Evolutionary conservation across 2,113 vertebrate genomes (phyloP).

Genomic region (Theropithecus gelada): DNA sequence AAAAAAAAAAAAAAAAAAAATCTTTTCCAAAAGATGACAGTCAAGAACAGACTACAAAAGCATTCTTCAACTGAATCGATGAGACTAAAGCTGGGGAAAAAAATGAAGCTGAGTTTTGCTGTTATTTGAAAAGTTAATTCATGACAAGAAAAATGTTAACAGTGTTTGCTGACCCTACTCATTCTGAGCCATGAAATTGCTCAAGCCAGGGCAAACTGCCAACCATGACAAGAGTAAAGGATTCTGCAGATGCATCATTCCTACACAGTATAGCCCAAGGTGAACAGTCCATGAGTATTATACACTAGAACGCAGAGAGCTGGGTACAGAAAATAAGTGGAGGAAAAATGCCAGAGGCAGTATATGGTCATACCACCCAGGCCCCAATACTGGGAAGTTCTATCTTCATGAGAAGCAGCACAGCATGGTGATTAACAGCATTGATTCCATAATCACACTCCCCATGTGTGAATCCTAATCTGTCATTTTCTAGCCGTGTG

Average conservation of each 20-base stretch:
- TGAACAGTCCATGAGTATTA: fast-evolving
- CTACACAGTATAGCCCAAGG: neutral
- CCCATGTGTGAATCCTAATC: neutral
- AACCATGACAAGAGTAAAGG: neutral
- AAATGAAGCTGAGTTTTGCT: conserved; percentile 38
- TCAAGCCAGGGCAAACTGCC: conserved; percentile 19
- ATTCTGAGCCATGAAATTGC: conserved; percentile 46
- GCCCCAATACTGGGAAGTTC: neutral
- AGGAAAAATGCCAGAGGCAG: neutral
- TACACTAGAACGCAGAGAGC: neutral
- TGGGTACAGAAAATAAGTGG: neutral
- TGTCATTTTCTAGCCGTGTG: neutral
- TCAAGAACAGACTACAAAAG: neutral
- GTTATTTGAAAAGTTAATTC: conserved; percentile 63
- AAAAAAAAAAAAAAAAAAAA: neutral
- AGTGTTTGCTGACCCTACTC: conserved; percentile 46
- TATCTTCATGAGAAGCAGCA: neutral
- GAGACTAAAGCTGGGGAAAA: neutral
- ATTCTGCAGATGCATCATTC: neutral
- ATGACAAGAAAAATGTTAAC: conserved; percentile 39
- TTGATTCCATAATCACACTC: neutral
- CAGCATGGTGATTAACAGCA: neutral
- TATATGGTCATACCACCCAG: neutral
- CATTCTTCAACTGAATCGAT: neutral
- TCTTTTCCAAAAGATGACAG: neutral